Conservation (phyloP, 2,888 invertebrate genomes). For the Molorchus minor region DNA sequence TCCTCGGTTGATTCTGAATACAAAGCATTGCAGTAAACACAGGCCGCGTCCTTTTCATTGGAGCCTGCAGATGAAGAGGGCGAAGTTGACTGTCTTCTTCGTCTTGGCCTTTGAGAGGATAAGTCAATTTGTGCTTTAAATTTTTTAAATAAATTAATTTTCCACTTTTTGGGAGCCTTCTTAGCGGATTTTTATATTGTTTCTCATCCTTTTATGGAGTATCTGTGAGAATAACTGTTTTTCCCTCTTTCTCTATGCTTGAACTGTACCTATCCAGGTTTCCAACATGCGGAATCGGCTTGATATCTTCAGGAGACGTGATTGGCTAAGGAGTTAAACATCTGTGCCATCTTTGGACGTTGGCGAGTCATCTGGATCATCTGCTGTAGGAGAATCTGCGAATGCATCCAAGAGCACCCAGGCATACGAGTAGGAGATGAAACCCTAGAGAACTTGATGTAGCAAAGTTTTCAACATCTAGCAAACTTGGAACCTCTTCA, state of each 20-base stretch:
- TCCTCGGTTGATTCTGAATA: conserved; percentile 9
- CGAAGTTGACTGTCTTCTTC: not conserved
- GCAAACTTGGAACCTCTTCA: conserved; percentile 1
- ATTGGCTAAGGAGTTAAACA: conserved; percentile 8
- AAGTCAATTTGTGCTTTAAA: not conserved
- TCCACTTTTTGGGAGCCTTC: not conserved
- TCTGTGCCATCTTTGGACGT: conserved; percentile 2
- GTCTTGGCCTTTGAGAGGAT: not conserved
- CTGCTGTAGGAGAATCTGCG: conserved; percentile 11
- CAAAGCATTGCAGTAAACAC: conserved; percentile 7
- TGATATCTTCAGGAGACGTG: conserved; percentile 9
- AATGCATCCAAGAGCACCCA: conserved; percentile 12
- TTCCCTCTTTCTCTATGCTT: conserved; percentile 1
- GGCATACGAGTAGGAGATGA: conserved; percentile 11
- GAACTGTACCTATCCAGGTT: conserved; percentile 6
- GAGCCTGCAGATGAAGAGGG: conserved; percentile 1
- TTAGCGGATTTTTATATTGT: too few species aligned
- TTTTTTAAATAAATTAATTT: not conserved
- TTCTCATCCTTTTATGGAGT: conserved; percentile 3
- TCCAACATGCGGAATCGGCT: conserved; percentile 7
- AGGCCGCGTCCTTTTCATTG: conserved; percentile 13
- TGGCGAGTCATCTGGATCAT: conserved; percentile 4
- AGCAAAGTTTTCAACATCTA: conserved; percentile 6
- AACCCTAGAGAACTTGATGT: not conserved
- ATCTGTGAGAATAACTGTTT: conserved; percentile 8